phyloP scores from a whole-genome alignment of 2,888 invertebrate species.

The Archaeoteleia sp. region DNA sequence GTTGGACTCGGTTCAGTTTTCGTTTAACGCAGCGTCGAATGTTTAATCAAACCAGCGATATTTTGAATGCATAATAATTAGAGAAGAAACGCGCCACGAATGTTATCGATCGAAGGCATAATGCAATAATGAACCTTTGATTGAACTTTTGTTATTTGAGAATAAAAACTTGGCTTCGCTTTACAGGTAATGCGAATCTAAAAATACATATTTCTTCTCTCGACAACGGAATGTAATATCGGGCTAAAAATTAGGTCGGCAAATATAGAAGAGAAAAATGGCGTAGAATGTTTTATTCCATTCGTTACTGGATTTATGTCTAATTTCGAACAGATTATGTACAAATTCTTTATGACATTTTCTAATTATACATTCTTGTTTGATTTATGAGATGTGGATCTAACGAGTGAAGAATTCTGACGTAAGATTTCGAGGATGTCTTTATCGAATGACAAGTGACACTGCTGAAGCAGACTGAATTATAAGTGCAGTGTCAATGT shows the following conservation, averaged over 20 bases:
- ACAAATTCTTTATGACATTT: constrained; percentile 10
- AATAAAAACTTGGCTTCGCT: constrained; percentile 6
- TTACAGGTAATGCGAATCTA: constrained; percentile 9
- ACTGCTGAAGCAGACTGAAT: constrained; percentile 4
- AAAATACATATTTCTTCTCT: constrained; percentile 22
- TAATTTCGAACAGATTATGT: constrained; percentile 5
- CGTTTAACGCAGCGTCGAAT: background rate
- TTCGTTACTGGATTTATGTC: constrained; percentile 12
- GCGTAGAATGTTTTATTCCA: constrained; percentile 6
- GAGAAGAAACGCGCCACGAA: background rate
- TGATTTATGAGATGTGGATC: too few species aligned
- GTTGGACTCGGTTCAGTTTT: background rate
- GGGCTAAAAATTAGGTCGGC: constrained; percentile 26
- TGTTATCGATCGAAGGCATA: background rate
- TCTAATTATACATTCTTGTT: too few species aligned
- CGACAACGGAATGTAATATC: constrained; percentile 18
- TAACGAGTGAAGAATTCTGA: too few species aligned
- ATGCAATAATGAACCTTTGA: constrained; percentile 1
- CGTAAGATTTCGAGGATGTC: background rate
- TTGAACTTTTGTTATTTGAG: constrained; percentile 6
- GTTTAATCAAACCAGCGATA: too few species aligned
- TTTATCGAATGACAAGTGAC: background rate
- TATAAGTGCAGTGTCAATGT: constrained; percentile 3
- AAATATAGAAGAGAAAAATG: constrained; percentile 15
- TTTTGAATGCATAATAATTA: background rate